Percentiles rank a stretch among this genome's conserved stretches.
Conservation (phyloP, 1,140 invertebrate genomes). For the Vanessa atalanta region DNA sequence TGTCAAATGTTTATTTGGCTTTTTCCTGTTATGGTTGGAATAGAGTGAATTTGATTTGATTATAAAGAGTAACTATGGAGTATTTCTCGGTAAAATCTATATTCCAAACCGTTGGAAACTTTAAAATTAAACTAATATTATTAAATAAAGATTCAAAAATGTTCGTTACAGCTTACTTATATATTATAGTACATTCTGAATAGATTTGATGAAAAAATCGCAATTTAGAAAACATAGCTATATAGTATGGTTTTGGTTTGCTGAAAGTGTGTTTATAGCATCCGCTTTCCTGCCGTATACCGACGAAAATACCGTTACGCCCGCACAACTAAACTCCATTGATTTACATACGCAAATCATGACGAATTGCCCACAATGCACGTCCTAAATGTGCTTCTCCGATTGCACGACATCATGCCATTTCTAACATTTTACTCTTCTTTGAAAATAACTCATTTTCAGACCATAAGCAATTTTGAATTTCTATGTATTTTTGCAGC, state of each 20-base stretch:
- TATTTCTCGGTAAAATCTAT: no score
- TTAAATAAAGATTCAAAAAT: no score
- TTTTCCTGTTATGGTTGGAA: no score
- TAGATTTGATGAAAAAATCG: slow-evolving; percentile 9
- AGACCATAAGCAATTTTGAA: no score
- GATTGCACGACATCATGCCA: not conserved
- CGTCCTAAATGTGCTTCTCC: slow-evolving; percentile 53
- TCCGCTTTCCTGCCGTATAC: slow-evolving; percentile 74
- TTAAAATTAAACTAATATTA: no score
- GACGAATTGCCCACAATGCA: slow-evolving; percentile 74
- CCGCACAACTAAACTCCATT: slow-evolving; percentile 70
- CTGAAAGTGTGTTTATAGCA: slow-evolving; percentile 79
- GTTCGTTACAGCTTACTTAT: no score
- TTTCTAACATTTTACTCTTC: not conserved
- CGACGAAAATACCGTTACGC: slow-evolving; percentile 77
- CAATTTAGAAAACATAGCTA: slow-evolving; percentile 41
- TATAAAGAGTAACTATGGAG: no score
- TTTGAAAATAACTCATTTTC: not conserved
- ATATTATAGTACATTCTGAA: no score
- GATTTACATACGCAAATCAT: slow-evolving; percentile 78
- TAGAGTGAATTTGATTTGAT: no score
- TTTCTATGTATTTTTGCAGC: no score
- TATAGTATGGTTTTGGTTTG: slow-evolving; percentile 58
- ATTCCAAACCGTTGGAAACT: no score
- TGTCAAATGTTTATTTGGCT: no score